Evolutionary conservation across 2,888 invertebrate species (phyloP), one percentile per base, ranked within the genome.

Genomic region (Toxonevra muliebris): DNA sequence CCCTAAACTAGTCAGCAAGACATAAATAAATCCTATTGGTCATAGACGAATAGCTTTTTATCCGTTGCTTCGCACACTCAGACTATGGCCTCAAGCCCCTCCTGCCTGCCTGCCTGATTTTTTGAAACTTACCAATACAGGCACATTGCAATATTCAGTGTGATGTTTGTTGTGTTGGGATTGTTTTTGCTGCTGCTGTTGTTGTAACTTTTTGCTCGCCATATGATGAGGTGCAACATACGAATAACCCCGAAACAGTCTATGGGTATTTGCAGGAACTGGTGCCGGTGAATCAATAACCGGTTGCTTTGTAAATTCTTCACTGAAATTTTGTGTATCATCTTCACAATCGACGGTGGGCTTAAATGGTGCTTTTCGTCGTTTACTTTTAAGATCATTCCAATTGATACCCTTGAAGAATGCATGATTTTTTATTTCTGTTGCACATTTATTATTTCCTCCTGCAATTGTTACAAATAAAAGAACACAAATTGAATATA

Each of bases 251-350:
- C 95, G 90, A 86, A 97, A 97, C 73, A 96, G 88, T 82, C 93
- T 94, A 79, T 95, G 94, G 80, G 90, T 90, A 80, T 94, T 91
- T 54, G 91, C 90, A 50, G 97, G 97, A 65, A 93, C 91, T 70
- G 94, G 91, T 17, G 95, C 95, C 0, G 97, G 97, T 7, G 96
- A 96, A 86, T 97, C 97, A 0, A 94, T 92, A 9, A 96, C 93
- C 61, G 91, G 89, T 91, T 96, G 94, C 77, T 91, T 90, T 0
- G 98, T 98, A 86, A 98, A 98, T 87, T 98, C 98, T 73, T 95
- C 95, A 55, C 97, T 94, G 86, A 98, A 98, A 88, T 98, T 97
- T 80, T 95, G 94, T 13, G 96, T 95, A 86, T 98, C 98, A 71
- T 95, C 88, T 84, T 96, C 96, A 84, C 92, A 89, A 73, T 88